phyloP scores from a whole-genome alignment of 1,140 invertebrate species.

The Drosophila mauritiana region DNA sequence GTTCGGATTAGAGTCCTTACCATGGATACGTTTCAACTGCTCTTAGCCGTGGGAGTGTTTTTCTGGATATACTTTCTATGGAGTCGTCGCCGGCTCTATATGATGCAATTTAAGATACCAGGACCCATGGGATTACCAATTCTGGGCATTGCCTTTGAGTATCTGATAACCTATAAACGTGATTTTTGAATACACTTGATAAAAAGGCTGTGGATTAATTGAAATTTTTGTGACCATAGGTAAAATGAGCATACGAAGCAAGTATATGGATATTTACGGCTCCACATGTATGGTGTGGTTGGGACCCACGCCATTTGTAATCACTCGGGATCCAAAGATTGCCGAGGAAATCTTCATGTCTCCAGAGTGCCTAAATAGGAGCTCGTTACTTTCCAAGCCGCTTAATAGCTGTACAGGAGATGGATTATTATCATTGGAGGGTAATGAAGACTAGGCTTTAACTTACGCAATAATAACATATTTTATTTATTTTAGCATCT shows the following conservation, averaged over 20 bases:
- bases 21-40: constrained; percentile 20
- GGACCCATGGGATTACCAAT: constrained; percentile 59
- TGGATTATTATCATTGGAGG: constrained; percentile 46
- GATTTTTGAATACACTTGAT: background rate
- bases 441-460: constrained; percentile 10
- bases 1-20: background rate
- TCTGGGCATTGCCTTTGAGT: constrained; percentile 31
- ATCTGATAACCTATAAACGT: constrained; percentile 23
- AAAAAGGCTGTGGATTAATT: background rate
- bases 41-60: constrained; percentile 9
- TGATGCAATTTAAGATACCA: constrained; percentile 48
- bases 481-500: constrained; percentile 21
- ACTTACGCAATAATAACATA: background rate
- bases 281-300: constrained; percentile 46
- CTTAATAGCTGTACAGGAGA: constrained; percentile 28
- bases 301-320: constrained; percentile 42
- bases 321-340: constrained; percentile 50
- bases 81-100: constrained; percentile 64
- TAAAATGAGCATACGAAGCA: background rate
- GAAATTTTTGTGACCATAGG: background rate
- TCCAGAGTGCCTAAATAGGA: constrained; percentile 43
- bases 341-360: constrained; percentile 55
- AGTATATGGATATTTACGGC: constrained; percentile 38
- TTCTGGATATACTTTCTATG: constrained; percentile 66
- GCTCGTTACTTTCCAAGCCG: background rate